Evolutionary conservation across 2,888 invertebrate genomes (phyloP).

Genomic region (Athrips mouffetella): DNA sequence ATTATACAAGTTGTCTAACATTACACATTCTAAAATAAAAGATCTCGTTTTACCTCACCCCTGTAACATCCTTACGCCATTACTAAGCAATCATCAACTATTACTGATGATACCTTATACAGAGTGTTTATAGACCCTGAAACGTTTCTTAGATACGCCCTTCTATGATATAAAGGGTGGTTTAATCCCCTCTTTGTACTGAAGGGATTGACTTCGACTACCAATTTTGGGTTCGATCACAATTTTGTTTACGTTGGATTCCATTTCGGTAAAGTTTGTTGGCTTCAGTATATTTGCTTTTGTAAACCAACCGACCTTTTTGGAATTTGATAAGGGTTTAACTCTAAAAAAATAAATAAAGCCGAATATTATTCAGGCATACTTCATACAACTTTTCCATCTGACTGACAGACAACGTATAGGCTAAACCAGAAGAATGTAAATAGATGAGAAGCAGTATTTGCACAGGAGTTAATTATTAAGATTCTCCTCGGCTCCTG

Average conservation of each 20-base stretch:
- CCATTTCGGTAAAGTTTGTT: conserved; percentile 2
- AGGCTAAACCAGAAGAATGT: too few species aligned
- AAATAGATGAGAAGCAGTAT: too few species aligned
- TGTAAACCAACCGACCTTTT: neutral
- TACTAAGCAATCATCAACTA: conserved; percentile 1
- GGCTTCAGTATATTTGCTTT: conserved; percentile 4
- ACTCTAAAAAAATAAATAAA: too few species aligned
- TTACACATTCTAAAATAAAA: too few species aligned
- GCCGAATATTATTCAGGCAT: too few species aligned
- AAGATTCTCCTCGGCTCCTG: too few species aligned
- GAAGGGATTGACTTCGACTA: conserved; percentile 37
- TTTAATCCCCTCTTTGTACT: conserved; percentile 3
- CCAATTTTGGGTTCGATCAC: conserved; percentile 9
- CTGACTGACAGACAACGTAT: too few species aligned
- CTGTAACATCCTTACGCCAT: neutral
- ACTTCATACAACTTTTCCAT: too few species aligned
- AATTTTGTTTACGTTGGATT: conserved; percentile 10
- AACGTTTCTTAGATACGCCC: conserved; percentile 51
- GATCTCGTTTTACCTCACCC: too few species aligned
- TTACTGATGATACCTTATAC: conserved; percentile 1
- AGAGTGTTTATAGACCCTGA: conserved; percentile 21
- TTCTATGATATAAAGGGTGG: conserved; percentile 36
- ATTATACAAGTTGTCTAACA: too few species aligned
- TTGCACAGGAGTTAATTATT: too few species aligned
- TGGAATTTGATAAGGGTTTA: neutral